Percentiles rank a stretch among this genome's conserved stretches.
Conservation (phyloP, 2,113 vertebrate genomes). For the Apistogramma diplotaenia region DNA sequence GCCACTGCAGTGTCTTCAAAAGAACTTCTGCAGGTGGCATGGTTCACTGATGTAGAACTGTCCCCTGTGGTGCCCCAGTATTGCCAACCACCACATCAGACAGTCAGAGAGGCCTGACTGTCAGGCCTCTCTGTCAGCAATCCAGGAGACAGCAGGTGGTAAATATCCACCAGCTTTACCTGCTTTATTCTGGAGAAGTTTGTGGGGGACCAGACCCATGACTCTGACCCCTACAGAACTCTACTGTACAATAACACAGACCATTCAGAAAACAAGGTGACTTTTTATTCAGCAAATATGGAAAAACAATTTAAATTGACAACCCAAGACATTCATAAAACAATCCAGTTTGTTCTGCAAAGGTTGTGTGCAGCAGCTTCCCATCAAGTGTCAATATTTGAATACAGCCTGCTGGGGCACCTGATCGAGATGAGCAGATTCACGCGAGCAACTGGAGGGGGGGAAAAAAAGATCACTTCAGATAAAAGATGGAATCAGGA, state of each 20-base stretch:
- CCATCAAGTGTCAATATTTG: neutral
- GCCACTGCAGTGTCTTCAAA: no score
- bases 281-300: neutral
- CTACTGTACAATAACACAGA: neutral
- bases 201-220: no score
- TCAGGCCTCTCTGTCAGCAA: no score
- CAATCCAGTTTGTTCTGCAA: neutral
- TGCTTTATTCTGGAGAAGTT: no score
- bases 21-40: no score
- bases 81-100: no score
- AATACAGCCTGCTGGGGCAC: neutral
- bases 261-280: neutral
- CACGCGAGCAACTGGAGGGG: neutral
- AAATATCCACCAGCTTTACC: no score
- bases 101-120: no score
- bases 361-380: neutral
- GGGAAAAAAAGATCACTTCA: no score
- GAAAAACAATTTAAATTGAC: neutral
- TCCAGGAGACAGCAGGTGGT: no score
- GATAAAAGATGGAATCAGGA: neutral
- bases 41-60: no score
- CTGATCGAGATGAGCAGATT: constrained; percentile 19
- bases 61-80: no score
- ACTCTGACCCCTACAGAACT: neutral
- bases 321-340: neutral